These are phyloP conservation scores for Rhamnusium bicolor DNA, from an alignment of 2,888 invertebrate genomes.

Conservation along the genomic window DNA sequence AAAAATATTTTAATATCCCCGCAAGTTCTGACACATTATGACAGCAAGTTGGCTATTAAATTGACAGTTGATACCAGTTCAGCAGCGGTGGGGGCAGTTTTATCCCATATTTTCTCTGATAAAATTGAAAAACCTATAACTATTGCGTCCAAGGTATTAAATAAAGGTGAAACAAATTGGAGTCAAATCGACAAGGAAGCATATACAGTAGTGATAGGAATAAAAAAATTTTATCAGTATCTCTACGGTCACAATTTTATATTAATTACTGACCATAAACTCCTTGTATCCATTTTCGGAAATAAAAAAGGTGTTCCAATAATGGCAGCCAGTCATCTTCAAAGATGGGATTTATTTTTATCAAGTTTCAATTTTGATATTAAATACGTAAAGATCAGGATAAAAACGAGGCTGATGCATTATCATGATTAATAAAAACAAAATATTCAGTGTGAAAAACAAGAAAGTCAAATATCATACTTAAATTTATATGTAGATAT, in stretches of 20 bases:
- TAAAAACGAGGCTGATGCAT: too few species aligned
- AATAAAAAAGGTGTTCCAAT: neutral
- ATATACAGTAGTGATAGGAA: neutral
- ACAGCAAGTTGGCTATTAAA: neutral
- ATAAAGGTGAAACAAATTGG: neutral
- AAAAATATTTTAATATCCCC: neutral
- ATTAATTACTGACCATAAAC: neutral
- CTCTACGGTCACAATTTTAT: neutral
- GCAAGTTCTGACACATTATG: neutral
- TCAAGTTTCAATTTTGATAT: too few species aligned
- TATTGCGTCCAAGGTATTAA: neutral
- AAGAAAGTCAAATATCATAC: too few species aligned
- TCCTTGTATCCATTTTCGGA: neutral
- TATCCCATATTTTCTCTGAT: neutral
- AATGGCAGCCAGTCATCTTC: neutral
- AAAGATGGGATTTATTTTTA: too few species aligned
- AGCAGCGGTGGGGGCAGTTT: neutral
- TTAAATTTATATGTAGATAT: too few species aligned
- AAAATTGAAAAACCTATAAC: neutral
- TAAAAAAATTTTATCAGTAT: constrained; percentile 12
- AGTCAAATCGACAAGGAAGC: constrained; percentile 2
- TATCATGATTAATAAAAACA: too few species aligned
- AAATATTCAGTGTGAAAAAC: too few species aligned
- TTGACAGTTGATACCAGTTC: neutral
- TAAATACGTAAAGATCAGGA: too few species aligned